phyloP scores from a whole-genome alignment of 2,888 invertebrate genomes.

The Protophormia terraenovae region DNA sequence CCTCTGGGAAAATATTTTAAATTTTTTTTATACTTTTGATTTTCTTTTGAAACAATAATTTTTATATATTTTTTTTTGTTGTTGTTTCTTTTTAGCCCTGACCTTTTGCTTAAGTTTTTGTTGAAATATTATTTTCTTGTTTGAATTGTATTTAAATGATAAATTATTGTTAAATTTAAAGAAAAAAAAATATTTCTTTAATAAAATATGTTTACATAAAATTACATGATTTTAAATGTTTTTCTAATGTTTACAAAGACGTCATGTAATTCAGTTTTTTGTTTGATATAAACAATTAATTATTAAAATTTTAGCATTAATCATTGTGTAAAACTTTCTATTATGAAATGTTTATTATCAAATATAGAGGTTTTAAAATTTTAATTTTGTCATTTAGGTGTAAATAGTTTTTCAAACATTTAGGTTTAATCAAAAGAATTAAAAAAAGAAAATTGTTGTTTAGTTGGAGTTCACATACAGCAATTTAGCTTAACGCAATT shows the following conservation, averaged over 20 bases:
- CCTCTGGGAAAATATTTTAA: slow-evolving; percentile 16
- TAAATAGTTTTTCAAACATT: no score
- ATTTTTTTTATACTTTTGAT: not conserved
- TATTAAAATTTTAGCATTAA: not conserved
- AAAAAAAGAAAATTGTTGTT: no score
- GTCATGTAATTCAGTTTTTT: not conserved
- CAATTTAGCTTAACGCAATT: no score
- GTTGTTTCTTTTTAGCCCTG: slow-evolving; percentile 6
- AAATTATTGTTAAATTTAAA: not conserved
- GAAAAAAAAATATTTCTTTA: not conserved
- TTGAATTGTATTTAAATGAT: not conserved
- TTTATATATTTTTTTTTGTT: not conserved
- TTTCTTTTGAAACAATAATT: not conserved
- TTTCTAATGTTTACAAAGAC: not conserved
- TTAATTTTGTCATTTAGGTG: no score
- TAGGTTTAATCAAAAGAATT: no score
- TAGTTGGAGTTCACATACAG: no score
- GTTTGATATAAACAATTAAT: not conserved
- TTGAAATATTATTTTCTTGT: not conserved
- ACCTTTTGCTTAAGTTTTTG: not conserved
- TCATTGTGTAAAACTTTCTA: not conserved
- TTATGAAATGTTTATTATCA: no score
- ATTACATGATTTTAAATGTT: not conserved
- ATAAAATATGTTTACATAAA: not conserved
- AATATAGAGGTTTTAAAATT: no score